These are phyloP conservation scores for Trichoplusia ni DNA, from an alignment of 1,140 invertebrate species.

Conservation along the genomic window DNA sequence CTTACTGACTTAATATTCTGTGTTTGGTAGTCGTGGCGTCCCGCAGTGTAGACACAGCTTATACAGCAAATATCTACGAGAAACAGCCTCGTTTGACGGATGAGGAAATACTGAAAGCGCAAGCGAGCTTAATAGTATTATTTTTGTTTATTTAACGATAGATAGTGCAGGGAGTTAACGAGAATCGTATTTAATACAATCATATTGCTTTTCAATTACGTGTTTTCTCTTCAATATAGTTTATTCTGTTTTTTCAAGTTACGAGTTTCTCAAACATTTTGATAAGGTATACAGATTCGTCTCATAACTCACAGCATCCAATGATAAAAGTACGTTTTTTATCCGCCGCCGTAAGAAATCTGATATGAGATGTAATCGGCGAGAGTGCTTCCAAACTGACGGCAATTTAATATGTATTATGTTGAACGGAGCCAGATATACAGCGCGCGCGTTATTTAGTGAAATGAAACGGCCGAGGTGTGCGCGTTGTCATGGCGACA, in stretches of 20 bases:
- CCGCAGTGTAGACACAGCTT: neutral
- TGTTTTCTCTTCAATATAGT: too few species aligned
- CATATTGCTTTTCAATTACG: too few species aligned
- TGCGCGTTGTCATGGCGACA: neutral
- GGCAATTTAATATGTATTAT: slow-evolving; percentile 26
- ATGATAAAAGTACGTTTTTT: slow-evolving; percentile 24
- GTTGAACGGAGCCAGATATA: neutral
- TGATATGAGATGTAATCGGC: slow-evolving; percentile 30
- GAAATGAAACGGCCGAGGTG: neutral
- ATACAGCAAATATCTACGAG: slow-evolving; percentile 15
- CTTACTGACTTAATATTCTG: neutral
- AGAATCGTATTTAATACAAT: too few species aligned
- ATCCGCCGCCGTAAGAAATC: slow-evolving; percentile 6
- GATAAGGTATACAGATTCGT: neutral
- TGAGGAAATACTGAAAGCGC: neutral
- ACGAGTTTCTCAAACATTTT: neutral
- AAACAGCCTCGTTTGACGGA: slow-evolving; percentile 14
- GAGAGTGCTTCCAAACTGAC: slow-evolving; percentile 20
- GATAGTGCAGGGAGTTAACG: too few species aligned
- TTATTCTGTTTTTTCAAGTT: too few species aligned
- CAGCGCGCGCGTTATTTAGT: slow-evolving; percentile 12
- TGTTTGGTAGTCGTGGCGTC: neutral
- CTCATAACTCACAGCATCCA: slow-evolving; percentile 20
- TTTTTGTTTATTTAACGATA: too few species aligned
- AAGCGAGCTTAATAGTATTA: neutral